Evolutionary conservation across 2,113 vertebrate genomes (phyloP), one percentile per base, ranked within the genome.

Genomic region (Nematolebias whitei): DNA sequence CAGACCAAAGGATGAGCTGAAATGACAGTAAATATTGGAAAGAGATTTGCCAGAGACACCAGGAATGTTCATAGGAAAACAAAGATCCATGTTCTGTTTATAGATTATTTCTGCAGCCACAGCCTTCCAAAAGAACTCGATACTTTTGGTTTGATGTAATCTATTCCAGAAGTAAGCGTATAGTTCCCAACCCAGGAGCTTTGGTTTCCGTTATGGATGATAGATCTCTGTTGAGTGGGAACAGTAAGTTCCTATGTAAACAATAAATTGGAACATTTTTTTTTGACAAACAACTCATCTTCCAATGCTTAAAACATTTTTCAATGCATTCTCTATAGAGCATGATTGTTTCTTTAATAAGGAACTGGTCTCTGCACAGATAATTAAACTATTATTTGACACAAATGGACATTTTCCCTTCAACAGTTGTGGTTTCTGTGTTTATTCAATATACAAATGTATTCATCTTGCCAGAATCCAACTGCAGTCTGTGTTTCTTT

Each of bases 31-130:
- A 64, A 44, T 24, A 44, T 50, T 16, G 18, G 43, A 63, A 22
- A 23, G 12, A 49, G 15, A 32, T 71, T 56, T 56, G 3, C 32
- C 12, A 38, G 40, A 72, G 52, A 39, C 47, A 58, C 32, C 32
- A 48, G 38, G 26, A 57, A 18, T 59, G 22, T 24, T 24, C 18
- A 1, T 23, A 52, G 13, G 39, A 26, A 68, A 58, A 38, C 20
- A 10, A 56, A 22, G 19, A 19, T 41, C 40, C 18, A 10, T 41
- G 29, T 51, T 18, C 45, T 54, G 13, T 29, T 44, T 43, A n/a
- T 19, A 14, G 32, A 12, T 7, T 14, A n/a, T 13, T 55, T 32
- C 6, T 39, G 4, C 53, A 39, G 32, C 19, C n/a, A 23, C 29
- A 55, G 43, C 20, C 18, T 10, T 32, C 26, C 20, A n/a, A 48